These are phyloP conservation scores for Mactromeris polynyma DNA, from an alignment of 2,888 invertebrate genomes.

Conservation along the genomic window DNA sequence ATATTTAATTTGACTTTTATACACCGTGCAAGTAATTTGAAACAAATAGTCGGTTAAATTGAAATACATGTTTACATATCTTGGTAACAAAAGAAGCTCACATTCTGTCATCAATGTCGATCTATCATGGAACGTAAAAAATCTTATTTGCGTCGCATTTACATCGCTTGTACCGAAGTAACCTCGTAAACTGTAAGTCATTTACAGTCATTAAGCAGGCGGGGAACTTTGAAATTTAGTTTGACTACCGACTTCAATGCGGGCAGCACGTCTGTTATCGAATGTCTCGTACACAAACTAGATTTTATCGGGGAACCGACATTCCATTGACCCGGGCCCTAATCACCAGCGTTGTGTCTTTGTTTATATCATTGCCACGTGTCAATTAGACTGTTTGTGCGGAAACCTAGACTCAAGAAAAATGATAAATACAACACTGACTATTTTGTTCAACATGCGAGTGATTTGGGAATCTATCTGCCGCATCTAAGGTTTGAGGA, in stretches of 20 bases:
- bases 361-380: neutral
- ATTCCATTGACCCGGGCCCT: neutral
- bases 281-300: neutral
- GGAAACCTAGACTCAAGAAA: neutral
- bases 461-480: neutral
- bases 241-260: neutral
- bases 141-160: too few relatives aligned
- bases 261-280: neutral
- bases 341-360: neutral
- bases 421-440: neutral
- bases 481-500: too few relatives aligned
- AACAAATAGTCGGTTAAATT: too few relatives aligned
- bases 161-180: too few relatives aligned
- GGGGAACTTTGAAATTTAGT: neutral
- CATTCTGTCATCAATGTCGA: too few relatives aligned
- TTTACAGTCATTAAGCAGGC: neutral
- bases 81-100: too few relatives aligned
- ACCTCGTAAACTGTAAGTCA: neutral
- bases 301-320: neutral
- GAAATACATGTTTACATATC: too few relatives aligned
- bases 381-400: neutral
- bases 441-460: neutral
- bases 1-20: too few relatives aligned
- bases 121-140: too few relatives aligned
- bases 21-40: too few relatives aligned